phyloP scores from a whole-genome alignment of 2,888 invertebrate genomes.

The Sympetrum striolatum region DNA sequence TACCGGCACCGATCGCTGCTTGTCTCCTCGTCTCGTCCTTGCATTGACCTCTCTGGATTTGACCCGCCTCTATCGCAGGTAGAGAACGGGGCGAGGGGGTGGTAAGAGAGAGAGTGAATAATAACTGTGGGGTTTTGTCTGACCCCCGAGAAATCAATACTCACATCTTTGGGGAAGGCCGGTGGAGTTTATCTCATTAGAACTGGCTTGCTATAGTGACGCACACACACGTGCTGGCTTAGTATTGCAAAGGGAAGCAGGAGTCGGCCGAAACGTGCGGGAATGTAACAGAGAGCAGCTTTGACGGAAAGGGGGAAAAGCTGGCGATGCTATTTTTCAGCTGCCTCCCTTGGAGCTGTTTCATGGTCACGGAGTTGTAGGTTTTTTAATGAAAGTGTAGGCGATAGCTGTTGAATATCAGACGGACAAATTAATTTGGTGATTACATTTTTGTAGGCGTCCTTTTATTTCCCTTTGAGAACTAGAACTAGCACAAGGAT shows the following conservation, averaged over 20 bases:
- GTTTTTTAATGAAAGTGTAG: too few relatives aligned
- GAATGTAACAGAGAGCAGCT: neutral
- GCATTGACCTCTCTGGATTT: neutral
- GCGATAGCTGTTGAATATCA: too few relatives aligned
- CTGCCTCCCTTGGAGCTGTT: neutral
- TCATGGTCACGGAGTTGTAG: too few relatives aligned
- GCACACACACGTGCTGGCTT: neutral
- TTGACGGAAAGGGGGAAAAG: neutral
- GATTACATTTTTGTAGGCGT: too few relatives aligned
- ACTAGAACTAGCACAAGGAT: too few relatives aligned
- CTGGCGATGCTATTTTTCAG: neutral
- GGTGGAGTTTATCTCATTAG: slow-evolving; percentile 34
- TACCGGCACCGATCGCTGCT: neutral
- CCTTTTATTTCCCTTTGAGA: too few relatives aligned
- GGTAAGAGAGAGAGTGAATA: slow-evolving; percentile 22
- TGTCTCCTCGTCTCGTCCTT: neutral
- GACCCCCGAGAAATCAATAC: slow-evolving; percentile 42
- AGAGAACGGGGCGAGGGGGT: neutral
- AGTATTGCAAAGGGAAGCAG: neutral
- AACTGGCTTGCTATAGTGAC: neutral
- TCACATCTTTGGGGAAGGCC: slow-evolving; percentile 12
- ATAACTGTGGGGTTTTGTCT: slow-evolving; percentile 30
- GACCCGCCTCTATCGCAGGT: neutral
- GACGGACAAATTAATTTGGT: too few relatives aligned
- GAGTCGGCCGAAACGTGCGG: neutral